phyloP scores from a whole-genome alignment of 2,888 invertebrate species.

The Drosophila greeni region DNA sequence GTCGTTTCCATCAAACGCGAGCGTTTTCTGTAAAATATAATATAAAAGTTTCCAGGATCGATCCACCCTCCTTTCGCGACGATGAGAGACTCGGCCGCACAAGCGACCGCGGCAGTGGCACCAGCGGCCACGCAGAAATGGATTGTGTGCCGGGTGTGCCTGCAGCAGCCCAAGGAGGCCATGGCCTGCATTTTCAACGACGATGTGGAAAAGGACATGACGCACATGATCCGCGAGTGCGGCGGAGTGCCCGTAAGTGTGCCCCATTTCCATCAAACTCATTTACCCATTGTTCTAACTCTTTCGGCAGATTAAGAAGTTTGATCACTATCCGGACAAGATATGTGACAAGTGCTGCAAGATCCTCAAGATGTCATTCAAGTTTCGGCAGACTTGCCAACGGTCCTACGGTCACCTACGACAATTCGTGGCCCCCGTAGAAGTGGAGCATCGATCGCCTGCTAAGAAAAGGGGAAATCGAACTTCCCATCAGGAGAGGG shows the following conservation, averaged over 20 bases:
- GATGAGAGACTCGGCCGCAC: slow-evolving; percentile 44
- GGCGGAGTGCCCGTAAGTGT: slow-evolving; percentile 76
- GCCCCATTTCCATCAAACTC: fast-evolving
- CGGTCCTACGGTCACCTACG: slow-evolving; percentile 74
- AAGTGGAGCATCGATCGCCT: slow-evolving; percentile 50
- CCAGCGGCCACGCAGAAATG: slow-evolving; percentile 64
- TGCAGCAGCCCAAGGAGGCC: slow-evolving; percentile 72
- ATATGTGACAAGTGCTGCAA: slow-evolving; percentile 71
- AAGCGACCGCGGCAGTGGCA: slow-evolving; percentile 46
- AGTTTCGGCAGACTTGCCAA: slow-evolving; percentile 72
- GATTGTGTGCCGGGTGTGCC: slow-evolving; percentile 75
- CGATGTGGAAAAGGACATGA: slow-evolving; percentile 71
- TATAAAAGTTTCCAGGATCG: slow-evolving; percentile 15
- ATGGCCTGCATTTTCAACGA: slow-evolving; percentile 74
- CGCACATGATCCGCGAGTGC: slow-evolving; percentile 75
- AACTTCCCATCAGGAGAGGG: slow-evolving; percentile 20
- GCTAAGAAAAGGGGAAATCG: neutral
- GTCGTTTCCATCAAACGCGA: slow-evolving; percentile 37
- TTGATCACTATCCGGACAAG: slow-evolving; percentile 75
- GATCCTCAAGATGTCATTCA: slow-evolving; percentile 68
- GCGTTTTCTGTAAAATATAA: slow-evolving; percentile 34
- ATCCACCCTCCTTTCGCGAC: slow-evolving; percentile 8
- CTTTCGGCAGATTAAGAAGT: slow-evolving; percentile 68
- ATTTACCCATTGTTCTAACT: neutral
- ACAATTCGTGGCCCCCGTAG: slow-evolving; percentile 75